These are phyloP conservation scores for Tapera naevia DNA, from an alignment of 2,797 vertebrate genomes.

Conservation along the genomic window DNA sequence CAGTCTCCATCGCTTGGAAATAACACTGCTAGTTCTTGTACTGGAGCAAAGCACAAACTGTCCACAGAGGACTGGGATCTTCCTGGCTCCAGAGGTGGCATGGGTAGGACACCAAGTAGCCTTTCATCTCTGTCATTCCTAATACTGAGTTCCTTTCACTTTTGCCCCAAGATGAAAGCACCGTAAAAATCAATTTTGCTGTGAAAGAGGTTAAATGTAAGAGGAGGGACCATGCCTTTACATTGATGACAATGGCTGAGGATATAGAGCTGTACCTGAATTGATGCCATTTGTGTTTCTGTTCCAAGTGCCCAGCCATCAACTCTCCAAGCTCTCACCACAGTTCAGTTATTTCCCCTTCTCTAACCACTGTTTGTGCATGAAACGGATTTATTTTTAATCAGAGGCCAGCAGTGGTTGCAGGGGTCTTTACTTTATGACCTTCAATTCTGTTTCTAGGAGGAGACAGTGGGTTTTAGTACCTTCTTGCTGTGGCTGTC, in stretches of 20 bases:
- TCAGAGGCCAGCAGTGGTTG: slow-evolving; percentile 24
- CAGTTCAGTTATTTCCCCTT: slow-evolving; percentile 17
- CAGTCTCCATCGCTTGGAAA: background rate
- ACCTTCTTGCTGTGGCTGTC: slow-evolving; percentile 71
- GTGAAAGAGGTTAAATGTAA: background rate
- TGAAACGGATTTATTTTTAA: slow-evolving; percentile 70
- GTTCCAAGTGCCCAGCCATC: background rate
- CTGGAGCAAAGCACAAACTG: background rate
- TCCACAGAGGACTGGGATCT: background rate
- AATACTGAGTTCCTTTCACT: background rate
- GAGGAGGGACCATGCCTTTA: background rate
- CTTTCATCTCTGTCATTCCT: background rate
- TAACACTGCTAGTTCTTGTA: background rate
- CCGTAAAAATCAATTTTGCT: background rate
- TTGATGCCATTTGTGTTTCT: background rate
- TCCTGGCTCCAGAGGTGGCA: background rate
- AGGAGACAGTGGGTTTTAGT: slow-evolving; percentile 77
- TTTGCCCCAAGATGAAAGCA: background rate
- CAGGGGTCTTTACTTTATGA: slow-evolving; percentile 65
- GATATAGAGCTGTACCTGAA: background rate
- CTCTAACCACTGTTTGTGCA: slow-evolving; percentile 50
- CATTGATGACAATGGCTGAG: background rate
- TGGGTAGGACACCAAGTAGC: background rate
- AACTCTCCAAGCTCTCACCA: background rate
- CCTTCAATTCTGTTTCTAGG: slow-evolving; percentile 58